Evolutionary conservation across 2,797 vertebrate genomes (phyloP).

Genomic region (Sebastes matsubarae): DNA sequence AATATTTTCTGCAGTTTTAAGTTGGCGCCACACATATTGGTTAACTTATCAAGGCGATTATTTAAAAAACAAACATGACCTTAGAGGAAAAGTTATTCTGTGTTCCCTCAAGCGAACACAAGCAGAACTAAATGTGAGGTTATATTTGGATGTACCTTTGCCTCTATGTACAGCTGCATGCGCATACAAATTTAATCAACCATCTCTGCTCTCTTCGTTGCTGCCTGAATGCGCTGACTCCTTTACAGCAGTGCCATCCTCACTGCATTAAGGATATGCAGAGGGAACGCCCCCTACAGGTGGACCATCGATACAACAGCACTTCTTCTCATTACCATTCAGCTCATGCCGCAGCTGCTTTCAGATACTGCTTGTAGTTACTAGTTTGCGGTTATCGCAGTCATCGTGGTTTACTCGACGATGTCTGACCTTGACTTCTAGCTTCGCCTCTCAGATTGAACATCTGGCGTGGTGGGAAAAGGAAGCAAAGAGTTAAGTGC

Average conservation of each 20-base stretch:
- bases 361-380: not conserved
- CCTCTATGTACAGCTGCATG: slow-evolving; percentile 55
- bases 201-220: slow-evolving; percentile 41
- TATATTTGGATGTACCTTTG: slow-evolving; percentile 59
- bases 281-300: slow-evolving; percentile 54
- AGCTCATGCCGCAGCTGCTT: slow-evolving; percentile 9
- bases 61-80: not conserved
- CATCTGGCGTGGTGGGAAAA: not conserved
- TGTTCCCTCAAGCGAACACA: not conserved
- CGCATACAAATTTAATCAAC: slow-evolving; percentile 70
- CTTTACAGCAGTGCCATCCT: slow-evolving; percentile 39
- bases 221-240: slow-evolving; percentile 55
- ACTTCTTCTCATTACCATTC: not conserved
- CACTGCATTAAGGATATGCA: slow-evolving; percentile 24
- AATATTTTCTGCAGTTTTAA: slow-evolving; percentile 1
- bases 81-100: not conserved
- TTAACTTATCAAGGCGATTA: slow-evolving; percentile 9
- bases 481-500: not conserved
- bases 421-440: slow-evolving; percentile 16
- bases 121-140: slow-evolving; percentile 22
- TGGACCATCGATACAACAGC: not conserved
- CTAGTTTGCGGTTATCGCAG: not conserved
- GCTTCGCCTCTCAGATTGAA: not conserved
- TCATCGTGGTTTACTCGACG: not conserved
- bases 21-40: not conserved